Base-by-base conservation (phyloP, 2,888 invertebrate genomes). In the Aporophyla lueneburgensis region DNA sequence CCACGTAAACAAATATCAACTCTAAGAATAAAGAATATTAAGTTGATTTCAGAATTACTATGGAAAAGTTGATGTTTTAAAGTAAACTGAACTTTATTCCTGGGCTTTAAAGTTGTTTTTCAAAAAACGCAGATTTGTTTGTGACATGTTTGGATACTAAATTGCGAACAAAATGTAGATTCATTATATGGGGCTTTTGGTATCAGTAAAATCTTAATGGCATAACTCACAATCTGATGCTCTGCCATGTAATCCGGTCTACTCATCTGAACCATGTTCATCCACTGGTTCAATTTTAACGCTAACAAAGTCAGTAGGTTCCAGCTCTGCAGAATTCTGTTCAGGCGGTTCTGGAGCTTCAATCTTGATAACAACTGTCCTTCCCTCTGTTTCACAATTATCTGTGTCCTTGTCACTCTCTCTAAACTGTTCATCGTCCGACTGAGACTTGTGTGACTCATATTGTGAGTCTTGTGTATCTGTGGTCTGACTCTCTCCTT, bases 241-340 rank as follows among this genome's bases (percentile, higher is more conserved):
- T 24, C 7, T 40, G 12, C 0, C 24, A 58, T 14, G 14, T 24
- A 33, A 54, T 46, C 33, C 2, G 0, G 10, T n/a, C 49, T 56
- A 51, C 3, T 27, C 19, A 9, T 40, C 46, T 1, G 9, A n/a
- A 10, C 12, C 46, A 46, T 59, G 59, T 5, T 87, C 88, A 51
- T 95, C 95, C 46, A 94, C 72, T 5, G 93, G 94, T 80, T 96
- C 96, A 87, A 96, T 95, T 84, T 96, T 96, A 33, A 96, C 94
- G 73, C 94, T 95, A 1, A 96, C 96, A 90, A 96, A 96, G 77
- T 96, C 95, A 0, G 96, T 95, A 0, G 96, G 96, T 80, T 96
- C 95, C 76, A 95, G 77, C 43, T 93, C 94, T 5, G 2, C 24
- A 16, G 56, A 33, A 16, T 14, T 46, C 1, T 87, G 78, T 10